Evolutionary conservation across 1,140 invertebrate genomes (phyloP), one percentile per base, ranked within the genome.

Genomic region (Rhopalosiphum padi): DNA sequence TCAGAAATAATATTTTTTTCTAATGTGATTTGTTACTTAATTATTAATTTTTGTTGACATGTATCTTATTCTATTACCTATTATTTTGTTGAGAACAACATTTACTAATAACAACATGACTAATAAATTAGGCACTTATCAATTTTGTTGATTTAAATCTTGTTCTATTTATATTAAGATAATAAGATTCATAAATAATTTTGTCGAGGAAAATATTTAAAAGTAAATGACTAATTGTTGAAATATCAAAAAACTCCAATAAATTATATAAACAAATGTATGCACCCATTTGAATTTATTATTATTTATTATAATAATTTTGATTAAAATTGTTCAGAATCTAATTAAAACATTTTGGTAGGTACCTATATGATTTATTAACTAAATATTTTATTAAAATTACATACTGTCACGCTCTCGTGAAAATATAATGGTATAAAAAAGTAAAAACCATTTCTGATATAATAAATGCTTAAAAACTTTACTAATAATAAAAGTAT

Each of bases 401-500:
- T 83, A 43, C 83, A 85, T 25, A 37, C 83, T 85, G 41, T 86
- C 41, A 46, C 46, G 22, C 41, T 43, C 8, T 25, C 23, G 41
- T 41, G 25, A 46, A 86, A 86, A 30, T 46, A 86, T 30, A 86
- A n/a, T 15, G 23, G 2, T n/a, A n/a, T 46, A 85, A 86, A 86
- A 86, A 46, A 86, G 41, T 43, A 86, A 43, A 51, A 86, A 86
- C 37, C 9, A 41, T 85, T 86, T 46, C 25, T 46, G 30, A 46
- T 86, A 46, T 86, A 86, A 86, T 86, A 86, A 86, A 86, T 46
- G 85, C 1, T 25, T 41, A 48, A 25, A 48, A 86, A 86, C 85
- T 86, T 86, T 86, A 46, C 25, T 86, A 86, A 46, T 86, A 77
- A 77, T 22, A 86, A 86, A 86, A 86, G 83, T 86, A 86, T 43